Conservation (phyloP, 1,140 invertebrate genomes). For the Cydia fagiglandana region DNA sequence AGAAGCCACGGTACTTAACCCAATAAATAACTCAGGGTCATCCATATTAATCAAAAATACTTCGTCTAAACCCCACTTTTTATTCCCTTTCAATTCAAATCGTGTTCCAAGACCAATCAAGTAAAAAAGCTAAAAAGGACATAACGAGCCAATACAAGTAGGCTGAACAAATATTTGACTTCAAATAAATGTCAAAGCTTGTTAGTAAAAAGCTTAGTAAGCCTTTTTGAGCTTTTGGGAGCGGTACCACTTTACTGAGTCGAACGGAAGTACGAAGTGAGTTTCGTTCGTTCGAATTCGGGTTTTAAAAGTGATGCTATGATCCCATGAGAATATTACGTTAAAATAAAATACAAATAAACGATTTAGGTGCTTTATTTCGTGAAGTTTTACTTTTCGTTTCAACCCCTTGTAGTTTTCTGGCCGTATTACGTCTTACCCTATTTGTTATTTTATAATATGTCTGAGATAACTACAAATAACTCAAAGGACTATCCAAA, state of each 20-base stretch:
- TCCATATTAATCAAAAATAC: conserved; percentile 27
- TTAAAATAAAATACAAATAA: too few relatives aligned
- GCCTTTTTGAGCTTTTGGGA: neutral
- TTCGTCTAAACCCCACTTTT: neutral
- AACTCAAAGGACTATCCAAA: too few relatives aligned
- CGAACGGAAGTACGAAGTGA: neutral
- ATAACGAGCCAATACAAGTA: conserved; percentile 40
- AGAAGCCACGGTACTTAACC: neutral
- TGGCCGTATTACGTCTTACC: too few relatives aligned
- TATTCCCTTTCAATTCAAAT: neutral
- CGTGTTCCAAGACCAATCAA: conserved; percentile 34
- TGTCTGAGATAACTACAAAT: too few relatives aligned
- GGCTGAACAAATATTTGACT: conserved; percentile 50
- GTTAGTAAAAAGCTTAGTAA: conserved; percentile 26
- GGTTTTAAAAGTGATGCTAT: too few relatives aligned
- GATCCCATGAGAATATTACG: too few relatives aligned
- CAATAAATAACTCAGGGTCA: conserved; percentile 14
- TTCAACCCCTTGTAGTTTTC: too few relatives aligned
- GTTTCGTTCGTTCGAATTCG: too few relatives aligned
- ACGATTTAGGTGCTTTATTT: too few relatives aligned
- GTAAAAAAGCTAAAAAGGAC: conserved; percentile 35
- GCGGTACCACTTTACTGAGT: neutral
- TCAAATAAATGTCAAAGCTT: conserved; percentile 32
- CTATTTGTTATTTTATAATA: too few relatives aligned
- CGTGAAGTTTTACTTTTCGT: too few relatives aligned